These are phyloP conservation scores for Goniozus legneri DNA, from an alignment of 1,140 invertebrate genomes.

Conservation along the genomic window DNA sequence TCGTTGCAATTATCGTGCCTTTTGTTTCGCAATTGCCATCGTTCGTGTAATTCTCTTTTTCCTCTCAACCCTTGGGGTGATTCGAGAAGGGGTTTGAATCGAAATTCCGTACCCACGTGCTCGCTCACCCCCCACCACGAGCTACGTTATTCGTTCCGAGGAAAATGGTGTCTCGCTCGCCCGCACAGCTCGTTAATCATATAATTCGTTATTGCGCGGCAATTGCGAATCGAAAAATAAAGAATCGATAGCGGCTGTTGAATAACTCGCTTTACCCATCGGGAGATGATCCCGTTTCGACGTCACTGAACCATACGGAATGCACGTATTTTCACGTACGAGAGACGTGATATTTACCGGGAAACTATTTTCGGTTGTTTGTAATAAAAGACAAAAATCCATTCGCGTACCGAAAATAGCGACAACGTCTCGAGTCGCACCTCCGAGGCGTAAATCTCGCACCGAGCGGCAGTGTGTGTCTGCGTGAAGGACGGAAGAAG, in stretches of 20 bases:
- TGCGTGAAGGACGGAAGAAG: background rate
- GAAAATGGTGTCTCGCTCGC: constrained; percentile 8
- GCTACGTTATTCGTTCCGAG: background rate
- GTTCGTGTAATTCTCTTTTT: constrained; percentile 16
- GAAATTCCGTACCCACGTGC: constrained; percentile 3
- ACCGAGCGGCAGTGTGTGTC: background rate
- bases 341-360: no score
- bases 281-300: no score
- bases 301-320: no score
- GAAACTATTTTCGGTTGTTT: background rate
- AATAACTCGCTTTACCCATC: constrained; percentile 7
- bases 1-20: constrained; percentile 46
- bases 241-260: constrained; percentile 9
- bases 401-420: no score
- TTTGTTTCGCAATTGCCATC: constrained; percentile 45
- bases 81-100: no score
- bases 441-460: no score
- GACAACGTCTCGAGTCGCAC: no score
- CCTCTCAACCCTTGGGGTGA: constrained; percentile 4
- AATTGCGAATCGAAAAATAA: no score
- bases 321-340: no score
- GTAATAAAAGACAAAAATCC: no score
- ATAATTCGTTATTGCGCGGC: no score
- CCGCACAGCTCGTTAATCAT: no score
- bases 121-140: background rate